Evolutionary conservation across 2,888 invertebrate species (phyloP).

Genomic region (Helicoverpa assulta): DNA sequence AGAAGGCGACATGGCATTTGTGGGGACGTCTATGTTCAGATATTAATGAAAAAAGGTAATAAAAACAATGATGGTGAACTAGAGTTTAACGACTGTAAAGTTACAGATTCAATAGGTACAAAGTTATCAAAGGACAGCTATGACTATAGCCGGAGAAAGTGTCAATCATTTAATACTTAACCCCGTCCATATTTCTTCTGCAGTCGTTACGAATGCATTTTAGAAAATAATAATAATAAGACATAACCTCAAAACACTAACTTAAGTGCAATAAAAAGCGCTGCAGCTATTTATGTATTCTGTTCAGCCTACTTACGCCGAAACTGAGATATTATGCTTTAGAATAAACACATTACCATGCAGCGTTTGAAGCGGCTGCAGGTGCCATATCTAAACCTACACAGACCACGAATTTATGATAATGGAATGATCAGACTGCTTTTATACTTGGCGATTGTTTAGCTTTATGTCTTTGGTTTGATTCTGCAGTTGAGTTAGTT

Average conservation of each 20-base stretch:
- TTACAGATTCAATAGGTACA: too few relatives aligned
- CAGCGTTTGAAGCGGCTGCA: slow-evolving; percentile 24
- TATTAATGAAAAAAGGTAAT: too few relatives aligned
- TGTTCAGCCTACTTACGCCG: slow-evolving; percentile 14
- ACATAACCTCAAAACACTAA: neutral
- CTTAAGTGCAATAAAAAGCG: neutral
- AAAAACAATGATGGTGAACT: too few relatives aligned
- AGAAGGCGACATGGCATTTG: too few relatives aligned
- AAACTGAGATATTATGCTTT: slow-evolving; percentile 35
- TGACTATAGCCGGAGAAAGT: too few relatives aligned
- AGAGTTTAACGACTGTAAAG: too few relatives aligned
- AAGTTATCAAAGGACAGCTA: too few relatives aligned
- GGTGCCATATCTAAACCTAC: slow-evolving; percentile 12
- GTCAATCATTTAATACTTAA: too few relatives aligned
- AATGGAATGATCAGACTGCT: slow-evolving; percentile 11
- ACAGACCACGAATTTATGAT: slow-evolving; percentile 38
- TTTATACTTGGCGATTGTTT: neutral
- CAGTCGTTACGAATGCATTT: too few relatives aligned
- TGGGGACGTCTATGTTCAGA: too few relatives aligned
- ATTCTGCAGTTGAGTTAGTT: neutral
- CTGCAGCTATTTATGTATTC: slow-evolving; percentile 38
- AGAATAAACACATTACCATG: slow-evolving; percentile 36
- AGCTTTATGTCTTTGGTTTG: neutral
- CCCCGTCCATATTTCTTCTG: too few relatives aligned
- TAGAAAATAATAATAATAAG: slow-evolving; percentile 1